A percentile compares a stretch with the other conserved stretches of the same genome.
phyloP scores from a whole-genome alignment of 2,888 invertebrate species.

The Euspilapteryx auroguttella region DNA sequence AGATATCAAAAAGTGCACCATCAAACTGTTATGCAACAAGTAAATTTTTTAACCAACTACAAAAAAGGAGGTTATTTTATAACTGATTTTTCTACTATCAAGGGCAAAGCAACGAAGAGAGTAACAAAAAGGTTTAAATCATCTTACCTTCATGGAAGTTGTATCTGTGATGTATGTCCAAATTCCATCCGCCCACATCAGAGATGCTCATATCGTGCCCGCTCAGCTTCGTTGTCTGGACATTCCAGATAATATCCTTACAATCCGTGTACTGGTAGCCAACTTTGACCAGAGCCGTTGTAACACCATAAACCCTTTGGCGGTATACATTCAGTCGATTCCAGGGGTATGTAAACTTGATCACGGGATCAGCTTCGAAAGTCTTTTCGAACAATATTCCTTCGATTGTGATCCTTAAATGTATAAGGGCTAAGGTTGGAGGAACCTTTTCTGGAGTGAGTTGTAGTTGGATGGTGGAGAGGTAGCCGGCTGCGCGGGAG shows the following conservation, averaged over 20 bases:
- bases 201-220: constrained; percentile 97
- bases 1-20: too few species aligned
- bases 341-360: constrained; percentile 98
- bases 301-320: constrained; percentile 95
- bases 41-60: too few species aligned
- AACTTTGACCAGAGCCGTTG: constrained; percentile 91
- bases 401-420: constrained; percentile 90
- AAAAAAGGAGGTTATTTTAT: too few species aligned
- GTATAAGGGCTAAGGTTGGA: constrained; percentile 80
- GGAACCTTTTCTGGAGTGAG: constrained; percentile 86
- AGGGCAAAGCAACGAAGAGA: too few species aligned
- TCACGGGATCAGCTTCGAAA: constrained; percentile 95
- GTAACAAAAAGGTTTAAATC: constrained; percentile 1
- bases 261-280: constrained; percentile 96
- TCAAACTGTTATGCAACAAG: too few species aligned
- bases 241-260: constrained; percentile 92
- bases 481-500: constrained; percentile 89
- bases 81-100: too few species aligned
- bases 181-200: constrained; percentile 96
- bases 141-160: constrained; percentile 93
- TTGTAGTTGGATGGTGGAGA: constrained; percentile 90
- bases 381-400: constrained; percentile 90
- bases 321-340: constrained; percentile 94
- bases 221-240: constrained; percentile 90
- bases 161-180: constrained; percentile 96